phyloP scores from a whole-genome alignment of 2,888 invertebrate species.

The Hyposoter dolosus region DNA sequence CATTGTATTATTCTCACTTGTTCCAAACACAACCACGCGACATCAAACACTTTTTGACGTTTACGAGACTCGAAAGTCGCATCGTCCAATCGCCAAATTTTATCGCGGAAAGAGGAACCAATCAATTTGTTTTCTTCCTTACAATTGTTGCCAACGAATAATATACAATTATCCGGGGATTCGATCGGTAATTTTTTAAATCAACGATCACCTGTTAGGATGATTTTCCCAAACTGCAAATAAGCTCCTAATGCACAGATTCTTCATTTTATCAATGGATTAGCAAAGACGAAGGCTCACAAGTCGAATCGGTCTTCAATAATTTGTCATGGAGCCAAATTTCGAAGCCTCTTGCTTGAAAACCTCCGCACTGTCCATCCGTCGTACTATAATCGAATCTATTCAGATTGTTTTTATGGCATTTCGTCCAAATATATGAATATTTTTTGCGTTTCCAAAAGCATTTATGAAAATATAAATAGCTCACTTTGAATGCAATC shows the following conservation, averaged over 20 bases:
- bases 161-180: not conserved
- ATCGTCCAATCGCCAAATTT: constrained; percentile 11
- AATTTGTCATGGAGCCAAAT: not conserved
- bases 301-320: not conserved
- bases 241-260: too few relatives aligned
- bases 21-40: constrained; percentile 51
- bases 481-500: not conserved
- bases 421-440: not conserved
- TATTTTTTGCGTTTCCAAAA: not conserved
- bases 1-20: constrained; percentile 58
- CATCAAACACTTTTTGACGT: constrained; percentile 58
- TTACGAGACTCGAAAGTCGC: constrained; percentile 11
- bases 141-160: not conserved
- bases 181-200: not conserved
- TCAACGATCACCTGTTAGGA: not conserved
- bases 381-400: not conserved
- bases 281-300: not conserved
- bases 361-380: not conserved
- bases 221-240: not conserved
- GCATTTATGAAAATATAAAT: not conserved
- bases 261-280: not conserved
- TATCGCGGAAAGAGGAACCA: constrained; percentile 16
- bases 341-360: not conserved
- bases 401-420: not conserved
- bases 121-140: constrained; percentile 43